Conservation (phyloP, 1,140 invertebrate genomes). For the Pseudomyrmex sp. region DNA sequence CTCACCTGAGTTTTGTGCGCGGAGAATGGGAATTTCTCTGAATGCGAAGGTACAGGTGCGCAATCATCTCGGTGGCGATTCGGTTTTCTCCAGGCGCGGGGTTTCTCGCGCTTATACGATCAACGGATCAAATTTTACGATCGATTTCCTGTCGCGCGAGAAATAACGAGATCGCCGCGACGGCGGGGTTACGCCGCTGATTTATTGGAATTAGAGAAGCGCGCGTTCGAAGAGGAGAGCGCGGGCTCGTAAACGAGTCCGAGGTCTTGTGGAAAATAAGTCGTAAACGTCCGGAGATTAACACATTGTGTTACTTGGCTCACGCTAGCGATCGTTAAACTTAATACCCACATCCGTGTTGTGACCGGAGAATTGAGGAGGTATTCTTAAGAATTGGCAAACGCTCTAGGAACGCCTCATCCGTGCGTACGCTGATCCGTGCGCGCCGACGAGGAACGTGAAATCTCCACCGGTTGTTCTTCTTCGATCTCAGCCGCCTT, state of each 20-base stretch:
- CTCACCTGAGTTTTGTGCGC: too few species aligned
- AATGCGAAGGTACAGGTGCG: constrained; percentile 21
- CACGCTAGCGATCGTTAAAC: constrained; percentile 20
- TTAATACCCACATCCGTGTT: neutral
- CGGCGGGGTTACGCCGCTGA: constrained; percentile 42
- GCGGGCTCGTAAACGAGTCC: constrained; percentile 58
- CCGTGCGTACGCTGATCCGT: neutral
- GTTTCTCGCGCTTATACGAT: constrained; percentile 25
- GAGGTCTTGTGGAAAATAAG: constrained; percentile 66
- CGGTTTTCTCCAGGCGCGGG: constrained; percentile 2
- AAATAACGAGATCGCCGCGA: constrained; percentile 58
- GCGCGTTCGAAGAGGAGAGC: constrained; percentile 30
- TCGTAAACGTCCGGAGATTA: constrained; percentile 71
- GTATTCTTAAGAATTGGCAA: constrained; percentile 17
- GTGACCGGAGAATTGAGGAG: neutral
- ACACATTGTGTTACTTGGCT: constrained; percentile 66
- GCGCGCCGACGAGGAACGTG: neutral
- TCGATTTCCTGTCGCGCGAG: constrained; percentile 67
- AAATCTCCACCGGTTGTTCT: too few species aligned
- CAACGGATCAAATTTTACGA: constrained; percentile 73
- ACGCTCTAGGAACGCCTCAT: neutral
- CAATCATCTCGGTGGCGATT: constrained; percentile 43
- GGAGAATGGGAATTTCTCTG: neutral
- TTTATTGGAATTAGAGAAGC: constrained; percentile 58
- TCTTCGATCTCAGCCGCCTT: too few species aligned